Percentiles rank a stretch among this genome's conserved stretches.
phyloP scores from a whole-genome alignment of 2,888 invertebrate species.

The Melieria picta region DNA sequence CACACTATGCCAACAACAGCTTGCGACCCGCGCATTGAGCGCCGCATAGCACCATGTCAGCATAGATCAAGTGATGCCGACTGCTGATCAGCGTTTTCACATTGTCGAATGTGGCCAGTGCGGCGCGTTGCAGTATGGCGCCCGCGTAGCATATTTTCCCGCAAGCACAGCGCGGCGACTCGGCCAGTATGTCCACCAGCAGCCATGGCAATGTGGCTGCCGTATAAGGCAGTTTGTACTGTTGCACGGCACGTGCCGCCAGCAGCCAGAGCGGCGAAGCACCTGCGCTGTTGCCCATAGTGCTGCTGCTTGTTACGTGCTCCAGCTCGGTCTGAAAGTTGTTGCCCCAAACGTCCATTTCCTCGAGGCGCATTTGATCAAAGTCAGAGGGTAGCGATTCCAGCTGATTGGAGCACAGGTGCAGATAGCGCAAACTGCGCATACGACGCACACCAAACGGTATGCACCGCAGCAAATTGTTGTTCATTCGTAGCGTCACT shows the following conservation, averaged over 20 bases:
- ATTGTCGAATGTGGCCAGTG: conserved; percentile 57
- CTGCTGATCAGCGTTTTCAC: conserved; percentile 61
- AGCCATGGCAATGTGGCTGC: conserved; percentile 54
- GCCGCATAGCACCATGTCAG: conserved; percentile 61
- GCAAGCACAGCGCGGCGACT: conserved; percentile 61
- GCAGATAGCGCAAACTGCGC: conserved; percentile 56
- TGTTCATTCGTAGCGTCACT: conserved; percentile 72
- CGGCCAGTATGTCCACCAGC: conserved; percentile 58
- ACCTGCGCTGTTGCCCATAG: not conserved
- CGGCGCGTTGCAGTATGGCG: conserved; percentile 54
- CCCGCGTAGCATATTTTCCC: conserved; percentile 58
- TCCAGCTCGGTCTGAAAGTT: conserved; percentile 50
- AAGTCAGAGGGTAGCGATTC: conserved; percentile 61
- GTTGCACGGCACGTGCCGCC: conserved; percentile 53
- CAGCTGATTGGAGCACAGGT: conserved; percentile 58
- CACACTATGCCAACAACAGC: conserved; percentile 35
- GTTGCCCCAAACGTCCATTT: conserved; percentile 63
- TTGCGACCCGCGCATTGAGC: conserved; percentile 50
- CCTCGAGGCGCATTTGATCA: conserved; percentile 56
- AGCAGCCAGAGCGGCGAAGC: conserved; percentile 56
- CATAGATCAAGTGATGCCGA: conserved; percentile 62
- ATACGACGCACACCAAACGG: conserved; percentile 75
- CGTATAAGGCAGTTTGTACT: conserved; percentile 51
- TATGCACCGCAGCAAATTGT: conserved; percentile 71
- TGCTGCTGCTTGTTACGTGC: conserved; percentile 24